Percentiles rank a stretch among this genome's conserved stretches.
These are phyloP conservation scores for Holacanthus passer DNA, from an alignment of 2,113 vertebrate species.

Conservation along the genomic window DNA sequence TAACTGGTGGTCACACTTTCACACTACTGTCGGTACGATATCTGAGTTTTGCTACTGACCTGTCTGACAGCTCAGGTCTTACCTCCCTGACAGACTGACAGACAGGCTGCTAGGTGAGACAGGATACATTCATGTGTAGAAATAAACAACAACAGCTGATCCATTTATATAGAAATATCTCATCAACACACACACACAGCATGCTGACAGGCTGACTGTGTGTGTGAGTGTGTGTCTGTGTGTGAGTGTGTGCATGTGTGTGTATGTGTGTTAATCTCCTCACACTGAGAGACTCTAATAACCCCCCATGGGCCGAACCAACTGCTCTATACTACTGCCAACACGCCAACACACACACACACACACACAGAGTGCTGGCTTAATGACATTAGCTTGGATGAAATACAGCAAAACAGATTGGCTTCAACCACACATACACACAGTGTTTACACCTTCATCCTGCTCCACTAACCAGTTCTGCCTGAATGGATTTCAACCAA, in stretches of 20 bases:
- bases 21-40: neutral
- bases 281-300: constrained; percentile 80
- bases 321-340: constrained; percentile 78
- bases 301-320: constrained; percentile 77
- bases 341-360: constrained; percentile 49
- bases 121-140: constrained; percentile 47
- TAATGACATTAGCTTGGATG: constrained; percentile 86
- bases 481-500: constrained; percentile 54
- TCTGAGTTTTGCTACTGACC: neutral
- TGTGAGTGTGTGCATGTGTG: constrained; percentile 50
- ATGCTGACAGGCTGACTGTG: constrained; percentile 51
- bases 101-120: constrained; percentile 24
- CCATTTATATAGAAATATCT: constrained; percentile 71
- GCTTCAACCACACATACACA: constrained; percentile 48
- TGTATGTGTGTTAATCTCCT: constrained; percentile 76
- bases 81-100: constrained; percentile 14
- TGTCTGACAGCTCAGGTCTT: constrained; percentile 16
- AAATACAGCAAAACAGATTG: constrained; percentile 82
- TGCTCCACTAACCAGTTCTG: constrained; percentile 55
- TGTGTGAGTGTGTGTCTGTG: constrained; percentile 55
- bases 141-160: constrained; percentile 74
- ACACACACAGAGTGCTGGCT: constrained; percentile 71
- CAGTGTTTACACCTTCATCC: constrained; percentile 56
- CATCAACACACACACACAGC: constrained; percentile 60
- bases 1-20: no score